phyloP scores from a whole-genome alignment of 2,888 invertebrate genomes.

The Chrysina gloriosa region DNA sequence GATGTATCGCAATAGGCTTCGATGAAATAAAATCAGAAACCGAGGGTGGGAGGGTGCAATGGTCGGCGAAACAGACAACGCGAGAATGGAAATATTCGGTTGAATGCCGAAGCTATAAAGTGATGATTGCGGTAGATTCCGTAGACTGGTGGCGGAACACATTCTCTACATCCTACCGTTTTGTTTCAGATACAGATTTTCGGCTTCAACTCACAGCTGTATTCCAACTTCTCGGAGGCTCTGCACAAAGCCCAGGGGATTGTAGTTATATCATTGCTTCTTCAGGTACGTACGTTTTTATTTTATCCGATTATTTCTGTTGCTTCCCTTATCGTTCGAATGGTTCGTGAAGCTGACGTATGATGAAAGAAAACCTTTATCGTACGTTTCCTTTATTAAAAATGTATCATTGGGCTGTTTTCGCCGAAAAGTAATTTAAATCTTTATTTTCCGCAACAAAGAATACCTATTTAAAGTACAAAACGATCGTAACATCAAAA shows the following conservation, averaged over 20 bases:
- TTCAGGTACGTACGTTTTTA: slow-evolving; percentile 79
- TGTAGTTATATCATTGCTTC: slow-evolving; percentile 91
- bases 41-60: slow-evolving; percentile 53
- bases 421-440: not conserved
- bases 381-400: slow-evolving; percentile 1
- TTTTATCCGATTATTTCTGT: slow-evolving; percentile 31
- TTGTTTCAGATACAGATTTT: slow-evolving; percentile 94
- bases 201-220: slow-evolving; percentile 97
- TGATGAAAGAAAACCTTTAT: not conserved
- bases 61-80: slow-evolving; percentile 57
- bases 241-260: slow-evolving; percentile 94
- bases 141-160: slow-evolving; percentile 53
- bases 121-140: slow-evolving; percentile 62
- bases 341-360: slow-evolving; percentile 15
- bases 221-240: slow-evolving; percentile 96
- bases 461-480: too few species aligned
- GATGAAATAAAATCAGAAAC: slow-evolving; percentile 49
- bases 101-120: slow-evolving; percentile 64
- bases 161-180: slow-evolving; percentile 55
- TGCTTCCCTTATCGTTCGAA: slow-evolving; percentile 25
- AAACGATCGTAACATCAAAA: too few species aligned
- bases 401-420: not conserved
- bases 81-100: slow-evolving; percentile 61
- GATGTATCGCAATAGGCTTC: slow-evolving; percentile 49
- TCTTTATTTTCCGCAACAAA: too few species aligned